Evolutionary conservation across 1,140 invertebrate species (phyloP).

Genomic region (Apis cerana): DNA sequence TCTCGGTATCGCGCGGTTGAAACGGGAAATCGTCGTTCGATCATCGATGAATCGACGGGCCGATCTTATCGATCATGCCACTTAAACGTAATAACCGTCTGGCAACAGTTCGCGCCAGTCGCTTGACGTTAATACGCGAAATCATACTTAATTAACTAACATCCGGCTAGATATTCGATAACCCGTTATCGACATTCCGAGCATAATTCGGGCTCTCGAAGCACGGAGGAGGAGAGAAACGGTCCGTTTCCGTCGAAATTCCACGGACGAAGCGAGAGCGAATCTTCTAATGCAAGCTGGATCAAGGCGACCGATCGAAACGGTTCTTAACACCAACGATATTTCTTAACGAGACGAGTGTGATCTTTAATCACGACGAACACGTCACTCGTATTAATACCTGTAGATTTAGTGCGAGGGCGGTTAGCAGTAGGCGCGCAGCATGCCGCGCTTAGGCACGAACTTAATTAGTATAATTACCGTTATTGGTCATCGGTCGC

Average conservation of each 20-base stretch:
- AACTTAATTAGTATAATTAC: conserved; percentile 69
- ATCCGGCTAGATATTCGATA: conserved; percentile 15
- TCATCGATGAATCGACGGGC: conserved; percentile 24
- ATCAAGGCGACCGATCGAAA: neutral
- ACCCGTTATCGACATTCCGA: neutral
- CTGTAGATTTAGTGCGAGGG: neutral
- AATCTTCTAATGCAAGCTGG: neutral
- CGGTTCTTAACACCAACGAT: no score
- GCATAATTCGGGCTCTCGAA: neutral
- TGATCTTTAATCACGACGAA: neutral
- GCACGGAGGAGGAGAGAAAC: neutral
- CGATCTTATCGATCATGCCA: conserved; percentile 57
- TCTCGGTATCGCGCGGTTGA: no score
- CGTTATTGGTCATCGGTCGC: conserved; percentile 62
- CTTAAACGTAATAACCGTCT: conserved; percentile 48
- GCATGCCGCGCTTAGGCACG: conserved; percentile 46
- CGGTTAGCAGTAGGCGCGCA: neutral
- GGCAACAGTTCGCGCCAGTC: conserved; percentile 19
- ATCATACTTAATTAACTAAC: conserved; percentile 40
- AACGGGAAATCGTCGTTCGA: no score
- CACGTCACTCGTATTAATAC: neutral
- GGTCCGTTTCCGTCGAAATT: neutral
- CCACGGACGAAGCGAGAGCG: neutral
- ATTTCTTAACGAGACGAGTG: no score
- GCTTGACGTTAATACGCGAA: conserved; percentile 13